Evolutionary conservation across 2,888 invertebrate species (phyloP), one percentile per base, ranked within the genome.

Genomic region (Meiosimyza platycephala): DNA sequence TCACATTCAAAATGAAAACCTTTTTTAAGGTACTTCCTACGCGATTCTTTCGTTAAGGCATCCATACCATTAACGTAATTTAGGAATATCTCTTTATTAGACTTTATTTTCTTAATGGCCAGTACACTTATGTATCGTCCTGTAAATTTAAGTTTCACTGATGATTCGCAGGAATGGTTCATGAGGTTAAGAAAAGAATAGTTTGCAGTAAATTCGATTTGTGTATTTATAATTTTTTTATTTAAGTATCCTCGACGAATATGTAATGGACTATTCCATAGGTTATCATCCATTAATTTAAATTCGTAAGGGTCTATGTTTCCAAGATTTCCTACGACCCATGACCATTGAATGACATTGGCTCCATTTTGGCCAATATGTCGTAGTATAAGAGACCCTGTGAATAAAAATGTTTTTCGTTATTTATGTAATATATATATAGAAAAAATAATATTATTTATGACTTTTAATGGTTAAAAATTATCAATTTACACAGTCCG

Each of bases 121-220:
- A 92, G 91, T 3, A 95, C 92, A 74, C 94, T 90, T 28, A 96
- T 88, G 15, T 89, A 89, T 73, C 91, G 90, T 69, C 92, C 92
- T 84, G 92, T 90, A 85, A 94, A 95, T 80, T 93, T 91, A 79
- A 92, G 92, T 67, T 92, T 91, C 74, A 96, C 93, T 80, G 93
- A 93, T 7, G 95, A 93, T 76, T 93, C 92, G 85, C 98, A 98
- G 0, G 96, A 94, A 88, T 98, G 98, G 86, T 98, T 98, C 92
- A 97, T 94, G 88, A 97, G 91, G 80, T 95, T 94, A 0, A 95
- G 92, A 1, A 94, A 92, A 0, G 96, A 94, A 84, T 94, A 96
- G 81, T 97, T 93, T 0, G 93, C 96, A 2, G 77, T 71, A 4
- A 84, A 81, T 68, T 75, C 76, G 0, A 28, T 28, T 28, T 28